phyloP scores from a whole-genome alignment of 2,113 vertebrate genomes.

The Lichenostomus cassidix region DNA sequence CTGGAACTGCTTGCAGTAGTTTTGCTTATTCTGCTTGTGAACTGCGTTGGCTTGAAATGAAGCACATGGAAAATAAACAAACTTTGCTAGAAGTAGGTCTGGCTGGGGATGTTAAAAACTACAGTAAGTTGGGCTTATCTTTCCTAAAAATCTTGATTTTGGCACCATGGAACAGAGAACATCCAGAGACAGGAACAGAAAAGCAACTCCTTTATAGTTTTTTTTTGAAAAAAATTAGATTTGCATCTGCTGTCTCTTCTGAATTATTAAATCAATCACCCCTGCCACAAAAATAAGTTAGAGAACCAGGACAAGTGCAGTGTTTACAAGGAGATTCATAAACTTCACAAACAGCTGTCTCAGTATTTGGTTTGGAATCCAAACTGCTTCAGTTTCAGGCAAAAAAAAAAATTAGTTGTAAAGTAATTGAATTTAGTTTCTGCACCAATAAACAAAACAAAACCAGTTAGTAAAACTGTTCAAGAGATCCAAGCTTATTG shows the following conservation, averaged over 20 bases:
- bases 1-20: not conserved
- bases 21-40: not conserved
- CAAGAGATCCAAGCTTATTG: not conserved
- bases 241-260: not conserved
- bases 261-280: not conserved
- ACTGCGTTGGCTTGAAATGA: not conserved
- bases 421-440: not conserved
- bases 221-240: not conserved
- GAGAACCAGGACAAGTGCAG: not conserved
- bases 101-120: not conserved
- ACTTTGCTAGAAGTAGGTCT: not conserved
- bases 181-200: not conserved
- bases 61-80: not conserved
- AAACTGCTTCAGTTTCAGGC: not conserved
- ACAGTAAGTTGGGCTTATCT: not conserved
- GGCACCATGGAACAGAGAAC: not conserved
- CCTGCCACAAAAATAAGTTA: not conserved
- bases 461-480: not conserved
- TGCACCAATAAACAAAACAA: not conserved
- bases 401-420: not conserved
- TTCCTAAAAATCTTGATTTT: not conserved
- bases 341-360: slow-evolving; percentile 34
- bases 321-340: not conserved
- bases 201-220: not conserved
- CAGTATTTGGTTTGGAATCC: slow-evolving; percentile 50